Evolutionary conservation across 2,113 vertebrate genomes (phyloP).

Genomic region (Archilochus colubris): DNA sequence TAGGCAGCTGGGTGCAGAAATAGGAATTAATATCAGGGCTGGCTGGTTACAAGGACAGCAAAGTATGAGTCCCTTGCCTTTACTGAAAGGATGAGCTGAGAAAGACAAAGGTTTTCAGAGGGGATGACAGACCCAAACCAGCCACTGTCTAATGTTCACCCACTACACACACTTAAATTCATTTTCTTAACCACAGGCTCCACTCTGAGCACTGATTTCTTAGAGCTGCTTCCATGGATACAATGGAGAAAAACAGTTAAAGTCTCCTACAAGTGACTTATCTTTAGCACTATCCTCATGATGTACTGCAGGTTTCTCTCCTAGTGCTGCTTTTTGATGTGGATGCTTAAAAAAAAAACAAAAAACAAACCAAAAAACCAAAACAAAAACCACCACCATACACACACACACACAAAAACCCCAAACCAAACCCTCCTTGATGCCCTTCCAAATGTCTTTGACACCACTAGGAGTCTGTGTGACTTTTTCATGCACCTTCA

Average conservation of each 20-base stretch:
- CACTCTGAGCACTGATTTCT: not conserved
- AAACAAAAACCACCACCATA: too few relatives aligned
- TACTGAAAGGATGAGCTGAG: not conserved
- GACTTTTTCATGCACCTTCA: not conserved
- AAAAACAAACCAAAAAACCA: too few relatives aligned
- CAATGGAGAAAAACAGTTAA: not conserved
- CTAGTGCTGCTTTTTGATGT: not conserved
- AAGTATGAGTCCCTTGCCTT: not conserved
- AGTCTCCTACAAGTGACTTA: not conserved
- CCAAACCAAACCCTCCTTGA: not conserved
- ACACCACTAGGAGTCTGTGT: not conserved
- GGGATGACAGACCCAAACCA: not conserved
- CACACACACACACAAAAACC: too few relatives aligned
- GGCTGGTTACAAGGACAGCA: not conserved
- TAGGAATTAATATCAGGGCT: not conserved
- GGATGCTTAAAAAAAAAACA: not conserved
- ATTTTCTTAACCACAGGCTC: not conserved
- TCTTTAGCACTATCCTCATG: not conserved
- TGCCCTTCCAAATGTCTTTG: constrained; percentile 10
- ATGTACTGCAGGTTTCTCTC: not conserved
- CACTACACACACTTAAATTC: not conserved
- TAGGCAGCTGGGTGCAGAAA: not conserved
- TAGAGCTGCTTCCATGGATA: not conserved
- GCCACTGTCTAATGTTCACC: not conserved
- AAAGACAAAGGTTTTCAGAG: not conserved